Conservation (phyloP, 2,113 vertebrate species). For the Oryzias melastigma region DNA sequence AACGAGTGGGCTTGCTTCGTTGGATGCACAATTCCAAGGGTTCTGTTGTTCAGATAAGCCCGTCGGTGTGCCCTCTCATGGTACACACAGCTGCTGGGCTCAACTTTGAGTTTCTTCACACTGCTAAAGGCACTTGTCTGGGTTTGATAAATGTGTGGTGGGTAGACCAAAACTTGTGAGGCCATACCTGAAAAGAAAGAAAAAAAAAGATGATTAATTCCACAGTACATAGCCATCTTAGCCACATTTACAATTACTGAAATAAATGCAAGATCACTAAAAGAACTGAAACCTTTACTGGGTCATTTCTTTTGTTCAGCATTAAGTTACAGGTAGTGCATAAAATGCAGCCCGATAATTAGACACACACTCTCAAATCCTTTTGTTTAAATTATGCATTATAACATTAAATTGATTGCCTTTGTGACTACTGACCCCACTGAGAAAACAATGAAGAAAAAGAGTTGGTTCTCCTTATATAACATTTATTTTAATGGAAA, state of each 20-base stretch:
- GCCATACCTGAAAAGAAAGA: constrained; percentile 89
- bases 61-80: constrained; percentile 90
- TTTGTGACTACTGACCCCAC: too few relatives aligned
- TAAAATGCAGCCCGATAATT: neutral
- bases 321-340: constrained; percentile 3
- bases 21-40: constrained; percentile 86
- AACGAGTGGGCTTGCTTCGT: constrained; percentile 85
- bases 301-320: constrained; percentile 6
- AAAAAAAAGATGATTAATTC: constrained; percentile 27
- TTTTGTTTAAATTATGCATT: too few relatives aligned
- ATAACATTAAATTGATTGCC: too few relatives aligned
- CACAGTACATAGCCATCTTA: neutral
- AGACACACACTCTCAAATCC: too few relatives aligned
- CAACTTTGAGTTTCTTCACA: constrained; percentile 99
- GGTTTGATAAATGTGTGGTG: constrained; percentile 99
- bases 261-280: neutral
- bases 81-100: constrained; percentile 96
- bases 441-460: too few relatives aligned
- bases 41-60: constrained; percentile 94
- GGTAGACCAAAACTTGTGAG: constrained; percentile 99
- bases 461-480: too few relatives aligned
- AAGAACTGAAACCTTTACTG: neutral
- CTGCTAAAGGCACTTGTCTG: constrained; percentile 99
- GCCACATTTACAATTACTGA: neutral
- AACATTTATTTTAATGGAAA: too few relatives aligned